Evolutionary conservation across 2,888 invertebrate genomes (phyloP).

Genomic region (Agrenia bidenticulata): DNA sequence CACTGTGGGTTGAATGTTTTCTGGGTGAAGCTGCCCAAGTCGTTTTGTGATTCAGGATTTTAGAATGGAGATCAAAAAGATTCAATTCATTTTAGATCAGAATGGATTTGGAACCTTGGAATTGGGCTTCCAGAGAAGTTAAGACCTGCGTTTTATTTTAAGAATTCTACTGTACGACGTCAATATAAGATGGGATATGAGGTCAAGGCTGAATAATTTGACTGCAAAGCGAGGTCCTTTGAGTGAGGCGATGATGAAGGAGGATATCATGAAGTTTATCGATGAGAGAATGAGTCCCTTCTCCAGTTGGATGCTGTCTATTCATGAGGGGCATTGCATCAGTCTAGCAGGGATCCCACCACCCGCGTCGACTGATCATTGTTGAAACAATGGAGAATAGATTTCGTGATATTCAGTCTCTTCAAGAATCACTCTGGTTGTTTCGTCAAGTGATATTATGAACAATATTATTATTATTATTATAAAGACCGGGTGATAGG

Average conservation of each 20-base stretch:
- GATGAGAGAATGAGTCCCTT: conserved; percentile 2
- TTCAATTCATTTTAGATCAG: too few relatives aligned
- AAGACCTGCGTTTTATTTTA: too few relatives aligned
- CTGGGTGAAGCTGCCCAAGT: too few relatives aligned
- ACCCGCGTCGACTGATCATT: conserved; percentile 29
- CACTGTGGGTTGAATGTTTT: too few relatives aligned
- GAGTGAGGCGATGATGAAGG: conserved; percentile 33
- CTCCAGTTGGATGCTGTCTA: conserved; percentile 33
- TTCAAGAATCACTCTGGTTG: conserved; percentile 22
- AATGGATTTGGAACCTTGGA: too few relatives aligned
- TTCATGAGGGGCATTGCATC: conserved; percentile 35
- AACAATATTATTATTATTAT: background rate
- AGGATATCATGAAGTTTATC: conserved; percentile 16
- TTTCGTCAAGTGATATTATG: conserved; percentile 22
- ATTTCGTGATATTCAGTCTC: conserved; percentile 22
- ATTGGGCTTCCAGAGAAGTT: too few relatives aligned
- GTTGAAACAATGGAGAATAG: conserved; percentile 30
- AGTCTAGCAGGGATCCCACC: conserved; percentile 13
- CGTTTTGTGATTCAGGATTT: too few relatives aligned
- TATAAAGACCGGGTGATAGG: conserved; percentile 29
- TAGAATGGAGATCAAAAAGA: too few relatives aligned
- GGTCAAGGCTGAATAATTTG: conserved; percentile 29
- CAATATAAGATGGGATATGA: background rate
- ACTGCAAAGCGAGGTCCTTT: conserved; percentile 7
- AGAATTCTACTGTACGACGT: too few relatives aligned